Percentiles rank a stretch among this genome's conserved stretches.
Evolutionary conservation across 2,797 vertebrate genomes (phyloP).

Genomic region (Eleutherodactylus coqui): DNA sequence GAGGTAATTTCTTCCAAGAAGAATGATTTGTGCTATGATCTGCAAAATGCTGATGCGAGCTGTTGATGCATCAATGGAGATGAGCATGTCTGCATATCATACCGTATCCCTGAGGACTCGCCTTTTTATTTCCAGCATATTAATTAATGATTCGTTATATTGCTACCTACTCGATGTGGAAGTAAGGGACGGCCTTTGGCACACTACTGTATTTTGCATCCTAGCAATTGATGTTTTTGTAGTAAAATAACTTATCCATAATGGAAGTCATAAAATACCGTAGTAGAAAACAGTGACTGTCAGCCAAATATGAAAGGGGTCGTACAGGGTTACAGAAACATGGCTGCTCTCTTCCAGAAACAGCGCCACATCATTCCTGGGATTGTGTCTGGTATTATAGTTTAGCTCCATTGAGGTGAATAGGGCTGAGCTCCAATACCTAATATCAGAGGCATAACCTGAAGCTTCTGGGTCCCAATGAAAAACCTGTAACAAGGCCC

Average conservation of each 20-base stretch:
- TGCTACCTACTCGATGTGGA: background rate
- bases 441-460: background rate
- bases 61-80: background rate
- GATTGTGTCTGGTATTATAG: background rate
- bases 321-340: background rate
- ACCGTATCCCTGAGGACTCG: background rate
- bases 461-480: too few relatives aligned
- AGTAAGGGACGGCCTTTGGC: background rate
- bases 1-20: background rate
- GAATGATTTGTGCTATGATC: constrained; percentile 27
- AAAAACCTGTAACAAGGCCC: too few relatives aligned
- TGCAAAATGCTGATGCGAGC: constrained; percentile 11
- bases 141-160: constrained; percentile 24
- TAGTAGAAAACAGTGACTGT: background rate
- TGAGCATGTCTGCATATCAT: background rate
- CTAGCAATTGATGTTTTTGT: background rate
- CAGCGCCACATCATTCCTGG: background rate
- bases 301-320: background rate
- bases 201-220: background rate
- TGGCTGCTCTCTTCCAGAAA: background rate
- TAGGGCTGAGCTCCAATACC: background rate
- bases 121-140: constrained; percentile 6
- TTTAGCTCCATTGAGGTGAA: background rate
- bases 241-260: background rate
- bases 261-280: background rate